Conservation (phyloP, 1,140 invertebrate genomes). For the Idris sp. region DNA sequence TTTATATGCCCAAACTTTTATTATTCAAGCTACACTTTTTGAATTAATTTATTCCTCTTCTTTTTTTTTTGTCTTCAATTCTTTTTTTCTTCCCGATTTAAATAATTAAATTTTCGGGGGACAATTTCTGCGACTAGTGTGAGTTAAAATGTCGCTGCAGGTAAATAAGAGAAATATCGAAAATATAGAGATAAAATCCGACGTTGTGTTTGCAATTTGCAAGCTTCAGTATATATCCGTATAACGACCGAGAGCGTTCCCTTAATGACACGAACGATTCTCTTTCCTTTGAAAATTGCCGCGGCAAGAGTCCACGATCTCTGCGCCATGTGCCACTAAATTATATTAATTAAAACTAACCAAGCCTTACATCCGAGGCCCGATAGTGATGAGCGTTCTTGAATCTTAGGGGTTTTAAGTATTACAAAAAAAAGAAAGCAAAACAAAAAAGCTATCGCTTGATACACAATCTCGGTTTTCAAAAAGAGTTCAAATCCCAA, state of each 20-base stretch:
- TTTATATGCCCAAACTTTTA: slow-evolving; percentile 6
- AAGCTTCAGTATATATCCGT: slow-evolving; percentile 56
- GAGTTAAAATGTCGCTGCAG: slow-evolving; percentile 18
- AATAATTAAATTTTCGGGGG: no score
- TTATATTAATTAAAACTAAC: slow-evolving; percentile 63
- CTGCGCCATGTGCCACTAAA: slow-evolving; percentile 59
- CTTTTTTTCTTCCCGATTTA: no score
- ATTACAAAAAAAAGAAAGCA: slow-evolving; percentile 19
- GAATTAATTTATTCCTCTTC: background rate
- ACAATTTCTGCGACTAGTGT: slow-evolving; percentile 34
- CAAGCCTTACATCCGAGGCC: slow-evolving; percentile 35
- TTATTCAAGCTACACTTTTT: slow-evolving; percentile 2
- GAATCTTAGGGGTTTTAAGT: slow-evolving; percentile 37
- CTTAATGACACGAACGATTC: slow-evolving; percentile 61
- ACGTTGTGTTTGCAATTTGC: slow-evolving; percentile 57
- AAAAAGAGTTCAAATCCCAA: no score
- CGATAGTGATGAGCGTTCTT: slow-evolving; percentile 47
- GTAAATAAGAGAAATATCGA: slow-evolving; percentile 60
- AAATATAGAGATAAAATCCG: slow-evolving; percentile 61
- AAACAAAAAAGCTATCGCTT: no score
- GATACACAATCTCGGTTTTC: slow-evolving; percentile 48
- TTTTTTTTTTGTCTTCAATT: no score
- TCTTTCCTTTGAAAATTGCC: slow-evolving; percentile 57
- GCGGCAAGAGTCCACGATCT: slow-evolving; percentile 53
- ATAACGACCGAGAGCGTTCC: slow-evolving; percentile 58